phyloP scores from a whole-genome alignment of 2,888 invertebrate species.

The Brenthis hecate region DNA sequence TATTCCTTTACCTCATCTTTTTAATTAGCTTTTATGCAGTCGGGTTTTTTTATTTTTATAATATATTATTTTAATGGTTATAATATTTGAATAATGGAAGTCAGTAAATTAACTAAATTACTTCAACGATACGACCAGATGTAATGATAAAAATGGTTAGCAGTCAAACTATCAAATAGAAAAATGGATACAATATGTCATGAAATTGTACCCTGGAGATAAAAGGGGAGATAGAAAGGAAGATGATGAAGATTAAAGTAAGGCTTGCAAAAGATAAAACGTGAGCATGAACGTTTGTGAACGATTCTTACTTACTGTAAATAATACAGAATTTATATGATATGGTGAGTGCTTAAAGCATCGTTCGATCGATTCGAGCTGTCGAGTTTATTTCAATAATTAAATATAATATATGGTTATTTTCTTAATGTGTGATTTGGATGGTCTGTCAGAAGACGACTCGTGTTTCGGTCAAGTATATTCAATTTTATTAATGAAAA shows the following conservation, averaged over 20 bases:
- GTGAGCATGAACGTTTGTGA: constrained; percentile 8
- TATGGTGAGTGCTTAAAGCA: background rate
- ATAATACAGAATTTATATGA: constrained; percentile 8
- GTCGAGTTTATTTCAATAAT: too few relatives aligned
- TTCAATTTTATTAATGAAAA: too few relatives aligned
- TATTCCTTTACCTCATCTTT: too few relatives aligned
- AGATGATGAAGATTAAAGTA: constrained; percentile 21
- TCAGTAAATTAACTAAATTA: constrained; percentile 8
- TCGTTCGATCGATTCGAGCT: too few relatives aligned
- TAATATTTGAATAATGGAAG: constrained; percentile 7
- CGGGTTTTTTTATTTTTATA: too few relatives aligned
- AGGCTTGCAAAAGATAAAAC: constrained; percentile 17
- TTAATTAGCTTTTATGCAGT: too few relatives aligned
- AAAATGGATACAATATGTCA: constrained; percentile 24
- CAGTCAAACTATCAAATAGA: constrained; percentile 18
- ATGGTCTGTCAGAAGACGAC: too few relatives aligned
- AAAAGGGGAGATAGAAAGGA: constrained; percentile 23
- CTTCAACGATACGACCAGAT: constrained; percentile 12
- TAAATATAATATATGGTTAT: too few relatives aligned
- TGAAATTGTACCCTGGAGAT: constrained; percentile 20
- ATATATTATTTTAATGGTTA: background rate
- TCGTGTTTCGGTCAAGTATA: too few relatives aligned
- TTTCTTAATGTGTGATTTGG: too few relatives aligned
- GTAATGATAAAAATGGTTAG: constrained; percentile 16
- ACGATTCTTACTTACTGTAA: constrained; percentile 9